Evolutionary conservation across 2,888 invertebrate species (phyloP), one percentile per base, ranked within the genome.

Genomic region (Myopa tessellatipennis): DNA sequence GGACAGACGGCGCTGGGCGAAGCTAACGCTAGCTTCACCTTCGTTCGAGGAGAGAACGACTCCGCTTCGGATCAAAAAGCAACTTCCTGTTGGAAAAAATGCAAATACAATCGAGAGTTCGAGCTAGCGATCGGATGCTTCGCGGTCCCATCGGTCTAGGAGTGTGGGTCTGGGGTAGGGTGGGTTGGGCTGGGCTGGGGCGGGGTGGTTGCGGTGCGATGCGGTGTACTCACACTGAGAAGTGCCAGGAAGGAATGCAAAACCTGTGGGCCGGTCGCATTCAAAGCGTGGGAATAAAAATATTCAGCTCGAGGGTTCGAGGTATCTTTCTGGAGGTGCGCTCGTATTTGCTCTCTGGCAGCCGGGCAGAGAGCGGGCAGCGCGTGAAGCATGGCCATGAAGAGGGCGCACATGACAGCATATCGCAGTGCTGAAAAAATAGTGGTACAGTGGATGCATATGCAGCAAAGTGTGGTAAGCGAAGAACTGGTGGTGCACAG

Each of bases 271-370:
- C 52, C 38, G 45, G 7, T 45, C 45, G 69, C 75, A 75, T 75
- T 68, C 74, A 75, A 74, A 79, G 79, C 79, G 79, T 79, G 79
- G 79, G 79, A 79, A 79, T 77, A 69, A 73, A 69, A 76, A 76
- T 73, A 52, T 68, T 61, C 61, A 45, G 61, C 78, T 63, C 34
- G 76, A 78, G 78, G 73, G 76, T 72, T 8, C 65, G 38, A 65
- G 38, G 8, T 65, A 14, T 55, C 65, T 34, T 38, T 38, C 38
- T 34, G 65, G 14, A 36, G 26, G 38, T 7, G 65, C 65, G 14
- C 38, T 61, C 60, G 18, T 18, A 4, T 18, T 61, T 14, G 61
- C 10, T 10, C 61, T 18, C 18, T 38, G 7, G 34, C 18, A 45
- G 40, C 58, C n/a, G 34, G 50, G 63, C 7, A 72, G 40, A 16